Conservation (phyloP, 2,888 invertebrate genomes). For the Heliconius aoede region DNA sequence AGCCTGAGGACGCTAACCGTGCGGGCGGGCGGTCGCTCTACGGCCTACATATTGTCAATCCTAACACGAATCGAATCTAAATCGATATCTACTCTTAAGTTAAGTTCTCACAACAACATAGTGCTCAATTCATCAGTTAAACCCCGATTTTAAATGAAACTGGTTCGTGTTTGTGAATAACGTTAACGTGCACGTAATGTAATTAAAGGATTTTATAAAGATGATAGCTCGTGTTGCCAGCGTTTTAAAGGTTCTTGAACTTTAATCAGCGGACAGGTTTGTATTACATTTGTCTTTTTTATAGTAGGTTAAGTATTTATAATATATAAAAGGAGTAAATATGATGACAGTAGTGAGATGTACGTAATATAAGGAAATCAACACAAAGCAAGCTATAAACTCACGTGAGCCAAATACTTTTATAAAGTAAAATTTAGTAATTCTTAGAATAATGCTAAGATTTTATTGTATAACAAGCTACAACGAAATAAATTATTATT, state of each 20-base stretch:
- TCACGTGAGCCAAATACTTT: not conserved
- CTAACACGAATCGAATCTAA: constrained; percentile 59
- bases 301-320: not conserved
- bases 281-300: not conserved
- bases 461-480: not conserved
- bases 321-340: not conserved
- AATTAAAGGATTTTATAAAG: constrained; percentile 51
- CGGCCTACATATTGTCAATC: constrained; percentile 51
- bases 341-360: not conserved
- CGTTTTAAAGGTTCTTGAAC: constrained; percentile 37
- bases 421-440: not conserved
- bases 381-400: not conserved
- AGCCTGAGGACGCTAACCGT: constrained; percentile 65
- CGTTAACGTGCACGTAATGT: constrained; percentile 52
- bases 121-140: constrained; percentile 31
- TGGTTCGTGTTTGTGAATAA: constrained; percentile 63
- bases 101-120: constrained; percentile 35
- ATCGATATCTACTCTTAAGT: constrained; percentile 67
- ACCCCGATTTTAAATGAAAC: constrained; percentile 38
- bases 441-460: no score
- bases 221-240: constrained; percentile 45
- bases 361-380: not conserved
- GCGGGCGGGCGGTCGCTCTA: constrained; percentile 65
- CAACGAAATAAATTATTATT: not conserved
- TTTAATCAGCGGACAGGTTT: constrained; percentile 43